Percentiles rank a stretch among this genome's conserved stretches.
These are phyloP conservation scores for Orchestia grillus DNA, from an alignment of 1,140 invertebrate species.

Conservation along the genomic window DNA sequence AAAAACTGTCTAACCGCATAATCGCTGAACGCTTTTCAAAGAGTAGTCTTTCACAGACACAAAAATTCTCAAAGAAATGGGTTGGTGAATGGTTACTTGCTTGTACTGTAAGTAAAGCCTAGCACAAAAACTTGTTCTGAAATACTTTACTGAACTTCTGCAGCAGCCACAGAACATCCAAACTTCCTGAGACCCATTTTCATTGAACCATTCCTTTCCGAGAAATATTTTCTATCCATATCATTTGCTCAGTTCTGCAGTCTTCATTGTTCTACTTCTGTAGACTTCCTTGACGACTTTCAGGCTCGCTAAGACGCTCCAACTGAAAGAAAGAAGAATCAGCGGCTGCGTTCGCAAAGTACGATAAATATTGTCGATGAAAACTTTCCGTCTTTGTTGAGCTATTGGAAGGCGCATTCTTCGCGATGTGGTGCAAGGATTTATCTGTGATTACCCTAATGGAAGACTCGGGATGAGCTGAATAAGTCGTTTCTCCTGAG, in stretches of 20 bases:
- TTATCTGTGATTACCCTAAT: conserved; percentile 46
- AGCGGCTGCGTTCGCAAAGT: neutral
- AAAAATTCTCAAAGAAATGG: no score
- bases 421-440: neutral
- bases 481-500: conserved; percentile 10
- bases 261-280: neutral
- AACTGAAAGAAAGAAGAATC: conserved; percentile 13
- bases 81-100: no score
- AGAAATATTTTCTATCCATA: neutral
- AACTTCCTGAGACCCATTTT: neutral
- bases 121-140: neutral
- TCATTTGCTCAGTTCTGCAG: neutral
- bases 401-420: conserved; percentile 18
- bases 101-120: neutral
- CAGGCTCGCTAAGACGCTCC: neutral
- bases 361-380: conserved; percentile 42
- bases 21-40: no score
- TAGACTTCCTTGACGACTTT: neutral
- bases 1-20: no score
- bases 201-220: neutral
- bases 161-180: neutral
- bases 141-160: neutral
- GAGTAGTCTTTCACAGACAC: no score
- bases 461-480: neutral
- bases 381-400: conserved; percentile 19